Conservation (phyloP, 2,888 invertebrate species). For the Macrosoma leucophasiata region DNA sequence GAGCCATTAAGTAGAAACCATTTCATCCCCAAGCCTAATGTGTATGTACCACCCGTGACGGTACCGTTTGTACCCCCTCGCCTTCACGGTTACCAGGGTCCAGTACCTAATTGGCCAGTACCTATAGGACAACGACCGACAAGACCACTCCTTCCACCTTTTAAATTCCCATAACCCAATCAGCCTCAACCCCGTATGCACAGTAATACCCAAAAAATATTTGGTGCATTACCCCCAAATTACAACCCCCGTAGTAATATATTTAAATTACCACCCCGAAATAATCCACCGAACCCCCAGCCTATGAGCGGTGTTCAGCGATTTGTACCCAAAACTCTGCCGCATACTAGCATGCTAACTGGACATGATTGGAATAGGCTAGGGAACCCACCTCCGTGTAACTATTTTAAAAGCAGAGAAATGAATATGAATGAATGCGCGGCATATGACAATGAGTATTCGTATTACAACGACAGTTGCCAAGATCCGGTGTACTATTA, state of each 20-base stretch:
- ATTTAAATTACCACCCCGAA: not conserved
- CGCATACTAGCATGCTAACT: too few species aligned
- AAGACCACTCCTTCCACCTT: not conserved
- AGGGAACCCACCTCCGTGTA: conserved; percentile 5
- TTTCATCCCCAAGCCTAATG: too few species aligned
- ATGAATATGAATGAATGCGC: conserved; percentile 4
- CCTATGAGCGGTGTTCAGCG: conserved; percentile 4
- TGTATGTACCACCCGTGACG: too few species aligned
- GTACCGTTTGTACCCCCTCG: too few species aligned
- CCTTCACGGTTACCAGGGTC: too few species aligned
- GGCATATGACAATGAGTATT: too few species aligned
- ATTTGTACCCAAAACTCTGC: conserved; percentile 1
- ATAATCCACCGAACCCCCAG: not conserved
- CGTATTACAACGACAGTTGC: not conserved
- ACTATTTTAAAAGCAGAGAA: conserved; percentile 6
- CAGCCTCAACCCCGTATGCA: not conserved
- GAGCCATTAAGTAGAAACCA: not conserved
- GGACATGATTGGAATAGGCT: conserved; percentile 3
- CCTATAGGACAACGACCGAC: too few species aligned
- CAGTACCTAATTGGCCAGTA: too few species aligned
- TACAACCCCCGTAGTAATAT: not conserved
- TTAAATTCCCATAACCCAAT: not conserved
- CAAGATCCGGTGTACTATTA: not conserved
- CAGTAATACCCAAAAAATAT: conserved; percentile 3
- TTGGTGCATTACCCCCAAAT: conserved; percentile 4